Conservation (phyloP, 2,113 vertebrate species). For the Xiphorhynchus elegans region DNA sequence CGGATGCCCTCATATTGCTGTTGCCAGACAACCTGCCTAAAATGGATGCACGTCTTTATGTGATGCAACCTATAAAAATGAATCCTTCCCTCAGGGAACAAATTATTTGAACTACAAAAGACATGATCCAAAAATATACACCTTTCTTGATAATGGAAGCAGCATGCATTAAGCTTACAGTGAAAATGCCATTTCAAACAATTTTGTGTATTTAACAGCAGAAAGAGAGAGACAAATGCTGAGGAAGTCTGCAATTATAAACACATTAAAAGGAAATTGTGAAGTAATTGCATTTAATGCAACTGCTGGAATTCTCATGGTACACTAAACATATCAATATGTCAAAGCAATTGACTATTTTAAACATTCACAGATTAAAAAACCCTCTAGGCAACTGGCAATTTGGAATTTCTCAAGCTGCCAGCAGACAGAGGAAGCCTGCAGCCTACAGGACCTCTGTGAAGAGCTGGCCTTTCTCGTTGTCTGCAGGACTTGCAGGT, state of each 20-base stretch:
- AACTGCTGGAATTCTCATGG: slow-evolving; percentile 34
- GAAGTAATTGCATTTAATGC: slow-evolving; percentile 23
- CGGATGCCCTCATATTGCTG: background rate
- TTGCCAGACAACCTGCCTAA: slow-evolving; percentile 40
- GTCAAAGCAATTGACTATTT: slow-evolving; percentile 31
- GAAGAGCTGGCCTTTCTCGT: fast-evolving
- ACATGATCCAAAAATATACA: slow-evolving; percentile 1
- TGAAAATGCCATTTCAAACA: background rate
- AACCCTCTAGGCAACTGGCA: background rate
- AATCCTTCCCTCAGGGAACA: background rate
- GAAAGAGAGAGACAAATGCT: background rate
- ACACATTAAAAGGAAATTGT: background rate
- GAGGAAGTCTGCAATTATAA: slow-evolving; percentile 23
- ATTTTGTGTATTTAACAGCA: background rate
- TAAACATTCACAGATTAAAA: slow-evolving; percentile 5
- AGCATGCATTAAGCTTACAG: background rate
- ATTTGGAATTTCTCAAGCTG: background rate
- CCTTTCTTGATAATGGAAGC: background rate
- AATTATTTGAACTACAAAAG: background rate
- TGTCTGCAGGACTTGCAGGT: background rate
- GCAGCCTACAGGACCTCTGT: background rate
- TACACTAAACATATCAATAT: background rate
- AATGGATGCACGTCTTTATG: background rate
- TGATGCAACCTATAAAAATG: background rate
- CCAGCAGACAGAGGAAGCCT: background rate